phyloP scores from a whole-genome alignment of 1,140 invertebrate species.

The Rhyacophila brunnea region DNA sequence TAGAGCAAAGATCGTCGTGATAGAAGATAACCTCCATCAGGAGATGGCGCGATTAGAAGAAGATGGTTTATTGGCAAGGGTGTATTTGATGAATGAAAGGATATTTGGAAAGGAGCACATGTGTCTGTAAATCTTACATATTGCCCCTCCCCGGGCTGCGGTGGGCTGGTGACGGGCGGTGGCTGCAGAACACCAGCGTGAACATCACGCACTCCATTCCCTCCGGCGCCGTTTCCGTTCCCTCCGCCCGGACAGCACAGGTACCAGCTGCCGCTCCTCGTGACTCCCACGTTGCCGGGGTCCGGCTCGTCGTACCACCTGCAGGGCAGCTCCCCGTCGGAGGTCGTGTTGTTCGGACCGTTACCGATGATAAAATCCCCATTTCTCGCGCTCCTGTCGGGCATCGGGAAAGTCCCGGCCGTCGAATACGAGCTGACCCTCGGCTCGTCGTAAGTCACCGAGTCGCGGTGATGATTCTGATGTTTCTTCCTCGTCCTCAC shows the following conservation, averaged over 20 bases:
- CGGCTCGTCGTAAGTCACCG: conserved; percentile 24
- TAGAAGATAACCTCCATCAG: too few relatives aligned
- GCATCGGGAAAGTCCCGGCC: conserved; percentile 52
- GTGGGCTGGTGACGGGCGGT: conserved; percentile 24
- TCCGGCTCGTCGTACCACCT: conserved; percentile 27
- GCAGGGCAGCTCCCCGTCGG: too few relatives aligned
- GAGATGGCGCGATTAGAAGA: too few relatives aligned
- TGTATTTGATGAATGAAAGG: too few relatives aligned
- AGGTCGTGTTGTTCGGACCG: too few relatives aligned
- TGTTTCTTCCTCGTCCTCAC: too few relatives aligned
- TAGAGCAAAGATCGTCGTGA: too few relatives aligned
- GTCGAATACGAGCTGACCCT: conserved; percentile 45
- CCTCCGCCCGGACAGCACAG: conserved; percentile 49
- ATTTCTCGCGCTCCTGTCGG: conserved; percentile 43
- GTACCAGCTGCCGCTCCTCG: conserved; percentile 50
- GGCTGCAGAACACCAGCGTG: conserved; percentile 20
- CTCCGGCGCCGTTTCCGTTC: conserved; percentile 43
- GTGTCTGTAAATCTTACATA: conserved; percentile 32
- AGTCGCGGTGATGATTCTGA: background rate
- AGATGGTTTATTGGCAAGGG: too few relatives aligned
- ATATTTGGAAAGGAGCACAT: too few relatives aligned
- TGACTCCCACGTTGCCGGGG: conserved; percentile 38
- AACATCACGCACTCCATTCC: conserved; percentile 44
- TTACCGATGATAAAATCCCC: conserved; percentile 20
- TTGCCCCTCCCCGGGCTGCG: conserved; percentile 28